These are phyloP conservation scores for Tolypeutes matacus DNA, from an alignment of 2,797 vertebrate species.

Conservation along the genomic window DNA sequence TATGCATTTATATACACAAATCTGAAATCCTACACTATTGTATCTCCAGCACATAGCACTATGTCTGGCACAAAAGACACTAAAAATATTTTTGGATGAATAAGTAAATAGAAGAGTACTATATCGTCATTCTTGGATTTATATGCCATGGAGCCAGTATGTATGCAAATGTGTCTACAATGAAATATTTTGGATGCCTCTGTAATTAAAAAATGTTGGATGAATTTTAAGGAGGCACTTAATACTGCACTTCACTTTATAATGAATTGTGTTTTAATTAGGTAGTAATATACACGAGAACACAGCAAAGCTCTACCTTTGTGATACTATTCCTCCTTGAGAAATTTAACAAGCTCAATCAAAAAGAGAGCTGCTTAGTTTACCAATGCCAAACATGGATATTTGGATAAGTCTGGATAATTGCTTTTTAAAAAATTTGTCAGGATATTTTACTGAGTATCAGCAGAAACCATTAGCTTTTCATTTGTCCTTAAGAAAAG, in stretches of 20 bases:
- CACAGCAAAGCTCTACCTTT: not conserved
- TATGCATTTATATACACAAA: not conserved
- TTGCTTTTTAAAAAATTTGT: not conserved
- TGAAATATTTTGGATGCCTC: not conserved
- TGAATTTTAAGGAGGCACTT: not conserved
- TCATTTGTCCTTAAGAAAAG: not conserved
- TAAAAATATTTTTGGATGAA: not conserved
- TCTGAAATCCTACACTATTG: not conserved
- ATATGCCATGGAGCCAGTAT: not conserved
- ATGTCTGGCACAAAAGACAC: not conserved
- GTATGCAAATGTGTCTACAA: not conserved
- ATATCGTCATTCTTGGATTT: not conserved
- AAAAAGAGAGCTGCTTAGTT: not conserved
- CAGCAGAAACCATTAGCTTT: not conserved
- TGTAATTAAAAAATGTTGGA: not conserved
- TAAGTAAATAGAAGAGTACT: not conserved
- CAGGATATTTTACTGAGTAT: not conserved
- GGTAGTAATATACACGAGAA: not conserved
- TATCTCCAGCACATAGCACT: not conserved
- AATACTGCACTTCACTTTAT: not conserved
- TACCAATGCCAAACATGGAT: not conserved
- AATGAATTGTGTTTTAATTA: not conserved
- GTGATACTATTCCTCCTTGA: not conserved
- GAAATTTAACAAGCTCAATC: not conserved
- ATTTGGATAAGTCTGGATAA: not conserved